phyloP scores from a whole-genome alignment of 2,113 vertebrate genomes.

The Amphiprion percula region DNA sequence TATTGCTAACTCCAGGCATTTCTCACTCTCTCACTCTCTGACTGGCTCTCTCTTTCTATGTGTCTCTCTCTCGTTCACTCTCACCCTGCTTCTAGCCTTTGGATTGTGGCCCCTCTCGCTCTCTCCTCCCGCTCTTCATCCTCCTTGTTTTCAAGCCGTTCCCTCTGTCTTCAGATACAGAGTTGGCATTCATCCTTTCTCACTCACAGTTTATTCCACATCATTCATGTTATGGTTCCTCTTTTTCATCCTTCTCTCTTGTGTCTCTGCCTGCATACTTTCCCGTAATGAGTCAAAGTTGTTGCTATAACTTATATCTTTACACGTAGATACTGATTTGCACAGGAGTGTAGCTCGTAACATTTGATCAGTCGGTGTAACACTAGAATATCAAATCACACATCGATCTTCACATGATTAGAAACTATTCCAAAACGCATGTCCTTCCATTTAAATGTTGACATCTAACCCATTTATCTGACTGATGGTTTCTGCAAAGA shows the following conservation, averaged over 20 bases:
- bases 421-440: slow-evolving; percentile 15
- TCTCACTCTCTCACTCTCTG: slow-evolving; percentile 70
- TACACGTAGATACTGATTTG: slow-evolving; percentile 20
- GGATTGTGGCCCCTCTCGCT: slow-evolving; percentile 76
- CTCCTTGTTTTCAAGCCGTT: slow-evolving; percentile 65
- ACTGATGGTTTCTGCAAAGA: slow-evolving; percentile 30
- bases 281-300: slow-evolving; percentile 40
- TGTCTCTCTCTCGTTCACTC: slow-evolving; percentile 40
- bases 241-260: slow-evolving; percentile 11
- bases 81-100: slow-evolving; percentile 78
- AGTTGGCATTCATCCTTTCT: slow-evolving; percentile 58
- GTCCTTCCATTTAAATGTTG: slow-evolving; percentile 32
- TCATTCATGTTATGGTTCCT: slow-evolving; percentile 52
- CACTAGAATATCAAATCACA: slow-evolving; percentile 11
- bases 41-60: slow-evolving; percentile 47
- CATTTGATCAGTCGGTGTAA: neutral
- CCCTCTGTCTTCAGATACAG: slow-evolving; percentile 62
- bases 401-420: neutral
- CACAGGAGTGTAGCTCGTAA: neutral
- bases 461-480: slow-evolving; percentile 20
- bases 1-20: slow-evolving; percentile 89
- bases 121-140: slow-evolving; percentile 70
- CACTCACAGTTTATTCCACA: slow-evolving; percentile 20
- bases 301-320: slow-evolving; percentile 11
- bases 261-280: slow-evolving; percentile 8